Conservation (phyloP, 2,888 invertebrate species). For the Amphipoea lucens region DNA sequence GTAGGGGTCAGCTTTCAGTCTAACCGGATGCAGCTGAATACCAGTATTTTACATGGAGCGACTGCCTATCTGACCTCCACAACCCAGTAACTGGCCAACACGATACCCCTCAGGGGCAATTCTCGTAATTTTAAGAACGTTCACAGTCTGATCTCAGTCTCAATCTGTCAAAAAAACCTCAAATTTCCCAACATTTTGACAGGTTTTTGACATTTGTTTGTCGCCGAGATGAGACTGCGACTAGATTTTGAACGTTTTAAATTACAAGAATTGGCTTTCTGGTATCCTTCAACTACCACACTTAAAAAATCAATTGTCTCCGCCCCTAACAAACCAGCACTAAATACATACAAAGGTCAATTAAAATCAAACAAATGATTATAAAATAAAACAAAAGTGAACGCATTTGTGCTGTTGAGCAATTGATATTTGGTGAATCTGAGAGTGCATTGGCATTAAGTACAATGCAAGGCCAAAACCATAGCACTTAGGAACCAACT, state of each 20-base stretch:
- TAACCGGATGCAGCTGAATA: no score
- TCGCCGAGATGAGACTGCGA: no score
- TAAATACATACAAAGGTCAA: constrained; percentile 41
- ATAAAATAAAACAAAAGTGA: constrained; percentile 64
- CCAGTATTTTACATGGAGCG: not conserved
- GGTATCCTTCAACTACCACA: constrained; percentile 5
- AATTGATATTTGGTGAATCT: constrained; percentile 59
- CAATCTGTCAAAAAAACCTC: no score
- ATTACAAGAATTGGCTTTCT: no score
- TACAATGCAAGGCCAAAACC: constrained; percentile 62
- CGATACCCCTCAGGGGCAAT: no score
- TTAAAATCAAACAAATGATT: constrained; percentile 39
- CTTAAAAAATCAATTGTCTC: constrained; percentile 13
- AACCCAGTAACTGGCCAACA: not conserved
- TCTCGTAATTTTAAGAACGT: no score
- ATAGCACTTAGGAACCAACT: constrained; percentile 43
- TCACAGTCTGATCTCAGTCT: no score
- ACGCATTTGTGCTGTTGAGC: constrained; percentile 61
- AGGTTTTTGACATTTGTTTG: no score
- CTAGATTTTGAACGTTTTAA: no score
- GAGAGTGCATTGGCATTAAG: constrained; percentile 68
- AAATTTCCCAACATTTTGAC: no score
- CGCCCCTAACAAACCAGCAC: constrained; percentile 20
- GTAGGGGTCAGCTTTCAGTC: no score
- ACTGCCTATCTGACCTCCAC: not conserved